These are phyloP conservation scores for Drosophila biarmipes DNA, from an alignment of 1,140 invertebrate genomes.

Conservation along the genomic window DNA sequence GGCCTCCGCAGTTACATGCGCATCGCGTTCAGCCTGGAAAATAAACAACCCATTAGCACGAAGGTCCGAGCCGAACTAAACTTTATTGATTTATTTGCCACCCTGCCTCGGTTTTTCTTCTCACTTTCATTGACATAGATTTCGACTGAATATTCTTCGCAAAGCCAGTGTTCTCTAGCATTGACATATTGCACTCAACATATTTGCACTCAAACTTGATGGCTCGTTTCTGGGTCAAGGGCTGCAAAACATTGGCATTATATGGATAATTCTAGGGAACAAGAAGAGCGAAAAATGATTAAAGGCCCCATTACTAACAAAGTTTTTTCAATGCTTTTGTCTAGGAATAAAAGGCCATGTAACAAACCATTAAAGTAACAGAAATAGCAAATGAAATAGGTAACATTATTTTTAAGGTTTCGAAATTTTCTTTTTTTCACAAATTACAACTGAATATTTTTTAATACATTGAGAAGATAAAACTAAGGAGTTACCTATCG, in stretches of 20 bases:
- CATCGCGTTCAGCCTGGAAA: constrained; percentile 55
- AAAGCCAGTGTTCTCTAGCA: constrained; percentile 31
- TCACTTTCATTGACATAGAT: constrained; percentile 75
- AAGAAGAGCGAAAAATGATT: not conserved
- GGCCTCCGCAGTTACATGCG: constrained; percentile 32
- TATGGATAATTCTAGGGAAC: constrained; percentile 20
- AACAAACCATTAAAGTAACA: too few species aligned
- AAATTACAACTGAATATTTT: not conserved
- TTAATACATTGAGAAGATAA: not conserved
- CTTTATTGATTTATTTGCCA: constrained; percentile 72
- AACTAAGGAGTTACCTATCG: not conserved
- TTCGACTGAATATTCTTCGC: constrained; percentile 16
- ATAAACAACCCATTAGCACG: constrained; percentile 81
- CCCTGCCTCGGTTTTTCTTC: constrained; percentile 51
- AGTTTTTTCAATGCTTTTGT: not conserved
- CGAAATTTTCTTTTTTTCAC: not conserved
- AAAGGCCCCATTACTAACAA: not conserved
- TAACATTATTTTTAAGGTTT: too few species aligned
- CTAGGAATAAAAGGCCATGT: not conserved
- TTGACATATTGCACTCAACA: constrained; percentile 43
- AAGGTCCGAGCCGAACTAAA: constrained; percentile 49
- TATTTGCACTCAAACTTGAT: constrained; percentile 25
- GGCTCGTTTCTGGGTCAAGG: constrained; percentile 24
- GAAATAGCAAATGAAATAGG: not conserved
- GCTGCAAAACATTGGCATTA: constrained; percentile 1